phyloP scores from a whole-genome alignment of 2,113 vertebrate genomes.

The Bos javanicus region DNA sequence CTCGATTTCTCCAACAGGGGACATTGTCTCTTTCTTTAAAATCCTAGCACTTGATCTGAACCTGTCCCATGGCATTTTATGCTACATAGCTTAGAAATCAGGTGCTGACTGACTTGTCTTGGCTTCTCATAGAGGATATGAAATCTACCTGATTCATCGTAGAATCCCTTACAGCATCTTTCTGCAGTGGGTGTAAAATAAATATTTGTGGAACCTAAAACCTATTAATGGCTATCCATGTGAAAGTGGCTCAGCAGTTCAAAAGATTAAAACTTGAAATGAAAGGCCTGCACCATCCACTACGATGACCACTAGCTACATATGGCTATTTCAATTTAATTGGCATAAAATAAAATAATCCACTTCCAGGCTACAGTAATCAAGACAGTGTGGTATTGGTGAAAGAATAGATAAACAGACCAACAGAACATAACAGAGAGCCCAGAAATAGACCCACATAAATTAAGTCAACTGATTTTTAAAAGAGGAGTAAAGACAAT shows the following conservation, averaged over 20 bases:
- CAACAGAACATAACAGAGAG: background rate
- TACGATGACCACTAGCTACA: background rate
- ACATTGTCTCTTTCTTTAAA: background rate
- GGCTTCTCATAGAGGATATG: background rate
- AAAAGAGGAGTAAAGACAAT: background rate
- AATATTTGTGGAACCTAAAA: background rate
- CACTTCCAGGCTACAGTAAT: background rate
- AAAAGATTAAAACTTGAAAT: slow-evolving; percentile 21
- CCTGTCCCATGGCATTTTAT: background rate
- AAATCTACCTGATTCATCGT: background rate
- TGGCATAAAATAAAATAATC: background rate
- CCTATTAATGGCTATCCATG: background rate
- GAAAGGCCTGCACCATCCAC: background rate
- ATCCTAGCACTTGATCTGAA: background rate
- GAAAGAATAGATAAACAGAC: background rate
- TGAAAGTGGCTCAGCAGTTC: background rate
- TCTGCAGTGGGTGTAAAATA: background rate
- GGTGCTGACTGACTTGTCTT: background rate
- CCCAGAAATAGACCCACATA: background rate
- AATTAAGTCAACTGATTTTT: background rate
- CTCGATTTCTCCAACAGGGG: background rate
- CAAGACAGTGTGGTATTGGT: background rate
- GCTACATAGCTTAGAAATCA: background rate
- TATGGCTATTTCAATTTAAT: background rate
- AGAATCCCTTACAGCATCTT: background rate